Percentiles rank a stretch among this genome's conserved stretches.
Conservation (phyloP, 2,888 invertebrate genomes). For the Mamestra brassicae region DNA sequence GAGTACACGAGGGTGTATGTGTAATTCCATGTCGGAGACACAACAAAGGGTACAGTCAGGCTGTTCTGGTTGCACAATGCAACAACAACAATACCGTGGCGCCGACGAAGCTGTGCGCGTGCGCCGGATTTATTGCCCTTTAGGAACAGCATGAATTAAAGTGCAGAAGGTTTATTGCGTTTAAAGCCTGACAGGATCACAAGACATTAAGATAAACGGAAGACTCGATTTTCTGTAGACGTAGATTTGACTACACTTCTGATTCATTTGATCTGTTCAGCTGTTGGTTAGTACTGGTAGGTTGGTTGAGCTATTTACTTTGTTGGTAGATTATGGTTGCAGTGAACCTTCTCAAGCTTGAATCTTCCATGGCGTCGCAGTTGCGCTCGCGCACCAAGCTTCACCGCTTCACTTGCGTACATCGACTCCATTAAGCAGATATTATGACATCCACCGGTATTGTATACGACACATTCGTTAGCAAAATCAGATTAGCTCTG, state of each 20-base stretch:
- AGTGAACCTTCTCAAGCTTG: conserved; percentile 29
- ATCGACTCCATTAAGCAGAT: conserved; percentile 64
- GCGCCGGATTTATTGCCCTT: conserved; percentile 74
- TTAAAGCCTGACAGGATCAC: background rate
- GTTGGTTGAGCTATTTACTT: background rate
- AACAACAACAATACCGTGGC: conserved; percentile 73
- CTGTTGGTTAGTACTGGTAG: background rate
- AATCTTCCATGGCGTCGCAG: conserved; percentile 4
- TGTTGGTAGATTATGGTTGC: too few species aligned
- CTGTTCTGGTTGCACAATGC: conserved; percentile 74
- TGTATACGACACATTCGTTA: conserved; percentile 61
- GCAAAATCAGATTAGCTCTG: conserved; percentile 64
- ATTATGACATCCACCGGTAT: conserved; percentile 72
- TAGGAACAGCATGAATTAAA: conserved; percentile 8
- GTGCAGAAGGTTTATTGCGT: conserved; percentile 33
- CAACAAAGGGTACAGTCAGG: conserved; percentile 76
- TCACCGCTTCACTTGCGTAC: conserved; percentile 77
- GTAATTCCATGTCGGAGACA: conserved; percentile 66
- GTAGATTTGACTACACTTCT: background rate
- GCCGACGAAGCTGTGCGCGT: conserved; percentile 69
- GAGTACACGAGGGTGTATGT: conserved; percentile 48
- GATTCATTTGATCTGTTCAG: background rate
- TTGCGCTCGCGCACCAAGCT: conserved; percentile 58
- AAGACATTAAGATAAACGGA: background rate
- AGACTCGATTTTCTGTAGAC: background rate